phyloP scores from a whole-genome alignment of 1,140 invertebrate species.

The Portunus trituberculatus region DNA sequence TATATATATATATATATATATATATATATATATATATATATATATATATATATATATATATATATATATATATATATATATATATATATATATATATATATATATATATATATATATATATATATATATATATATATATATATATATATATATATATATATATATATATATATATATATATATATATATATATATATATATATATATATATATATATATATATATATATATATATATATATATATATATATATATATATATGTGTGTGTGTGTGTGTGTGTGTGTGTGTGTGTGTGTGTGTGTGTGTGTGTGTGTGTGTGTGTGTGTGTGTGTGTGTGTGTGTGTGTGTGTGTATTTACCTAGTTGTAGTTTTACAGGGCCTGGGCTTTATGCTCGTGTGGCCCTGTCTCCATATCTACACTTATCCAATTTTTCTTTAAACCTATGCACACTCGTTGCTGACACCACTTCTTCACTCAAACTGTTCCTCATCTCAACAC shows the following conservation, averaged over 20 bases:
- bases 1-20: slow-evolving; percentile 30
- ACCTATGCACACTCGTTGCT: too few species aligned
- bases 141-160: neutral
- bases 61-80: slow-evolving; percentile 43
- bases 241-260: neutral
- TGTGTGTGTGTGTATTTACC: too few species aligned
- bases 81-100: slow-evolving; percentile 26
- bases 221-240: slow-evolving; percentile 11
- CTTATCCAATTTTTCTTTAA: too few species aligned
- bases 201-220: slow-evolving; percentile 58
- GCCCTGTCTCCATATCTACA: too few species aligned
- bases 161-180: neutral
- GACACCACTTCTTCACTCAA: too few species aligned
- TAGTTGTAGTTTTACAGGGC: too few species aligned
- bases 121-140: neutral
- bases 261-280: too few species aligned
- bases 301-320: too few species aligned
- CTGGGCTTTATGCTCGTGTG: too few species aligned
- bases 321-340: too few species aligned
- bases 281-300: too few species aligned
- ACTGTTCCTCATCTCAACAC: too few species aligned
- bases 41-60: slow-evolving; percentile 52
- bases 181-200: slow-evolving; percentile 16
- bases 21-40: slow-evolving; percentile 45
- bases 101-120: slow-evolving; percentile 46